These are phyloP conservation scores for Pollimyrus isidori DNA, from an alignment of 2,113 vertebrate genomes.

Conservation along the genomic window DNA sequence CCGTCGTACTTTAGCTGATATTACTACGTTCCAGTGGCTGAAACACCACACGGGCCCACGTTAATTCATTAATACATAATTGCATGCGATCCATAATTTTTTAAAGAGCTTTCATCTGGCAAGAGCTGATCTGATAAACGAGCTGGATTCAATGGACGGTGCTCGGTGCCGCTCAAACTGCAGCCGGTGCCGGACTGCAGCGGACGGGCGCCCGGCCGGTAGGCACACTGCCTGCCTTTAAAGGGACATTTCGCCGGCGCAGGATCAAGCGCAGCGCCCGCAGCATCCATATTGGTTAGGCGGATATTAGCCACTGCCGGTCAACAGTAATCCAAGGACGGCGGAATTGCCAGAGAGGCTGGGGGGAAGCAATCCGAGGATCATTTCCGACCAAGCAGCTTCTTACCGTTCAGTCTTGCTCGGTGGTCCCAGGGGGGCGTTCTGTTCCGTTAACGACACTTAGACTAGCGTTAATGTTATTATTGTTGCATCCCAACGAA, in stretches of 20 bases:
- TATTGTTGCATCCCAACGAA: conserved; percentile 20
- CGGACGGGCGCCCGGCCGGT: background rate
- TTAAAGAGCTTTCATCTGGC: background rate
- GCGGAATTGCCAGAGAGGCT: conserved; percentile 18
- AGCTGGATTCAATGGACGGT: background rate
- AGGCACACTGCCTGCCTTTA: conserved; percentile 22
- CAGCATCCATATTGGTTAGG: conserved; percentile 35
- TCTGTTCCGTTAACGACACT: background rate
- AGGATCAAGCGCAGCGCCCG: conserved; percentile 13
- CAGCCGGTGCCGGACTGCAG: background rate
- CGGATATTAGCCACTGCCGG: conserved; percentile 12
- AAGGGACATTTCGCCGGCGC: conserved; percentile 29
- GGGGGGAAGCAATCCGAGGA: background rate
- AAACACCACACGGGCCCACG: background rate
- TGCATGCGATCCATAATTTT: background rate
- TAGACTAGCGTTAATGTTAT: background rate
- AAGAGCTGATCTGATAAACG: background rate
- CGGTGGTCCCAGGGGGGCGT: background rate
- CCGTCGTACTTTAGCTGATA: background rate
- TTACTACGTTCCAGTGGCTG: background rate
- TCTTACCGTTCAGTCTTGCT: conserved; percentile 33
- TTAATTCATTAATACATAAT: background rate
- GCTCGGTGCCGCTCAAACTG: background rate
- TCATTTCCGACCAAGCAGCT: background rate
- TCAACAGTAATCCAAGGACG: conserved; percentile 32